Evolutionary conservation across 1,140 invertebrate genomes (phyloP), one percentile per base, ranked within the genome.

Genomic region (Luehdorfia chinensis): DNA sequence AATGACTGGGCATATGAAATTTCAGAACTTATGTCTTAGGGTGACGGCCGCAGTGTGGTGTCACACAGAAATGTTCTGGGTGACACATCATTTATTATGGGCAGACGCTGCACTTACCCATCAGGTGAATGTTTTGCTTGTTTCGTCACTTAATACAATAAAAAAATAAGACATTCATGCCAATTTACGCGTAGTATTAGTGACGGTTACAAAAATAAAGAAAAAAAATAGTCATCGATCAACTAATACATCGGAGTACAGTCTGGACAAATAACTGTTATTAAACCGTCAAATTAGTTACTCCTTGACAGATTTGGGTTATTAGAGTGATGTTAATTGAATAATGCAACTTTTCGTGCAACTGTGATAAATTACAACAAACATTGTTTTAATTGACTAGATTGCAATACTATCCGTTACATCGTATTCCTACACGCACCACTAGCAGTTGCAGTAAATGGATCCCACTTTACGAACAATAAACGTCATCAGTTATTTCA

Each of bases 341-440:
- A 37, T 37, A 37, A 37, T 16, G 18, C 33, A 36, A 36, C 15
- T 36, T 36, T 36, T 6, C 33, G 18, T 16, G 33, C 34, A 37
- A 37, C 34, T 19, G 8, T 21, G 34, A 21, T 37, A 16, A 15
- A 37, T 21, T 37, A 16, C 32, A 6, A 15, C 9, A 18, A 7
- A 5, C 21, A 19, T 21, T 37, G 18, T 37, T 21, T 37, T 23
- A 37, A 37, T 37, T 37, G 18, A 37, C 18, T 37, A 9, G 15
- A 37, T 9, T 37, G 34, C 34, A 37, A 21, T 37, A 37, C 18
- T 2, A n/a, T n/a, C n/a, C n/a, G n/a, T 6, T 21, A 21, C 19
- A 21, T 3, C 19, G 6, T 19, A 37, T 37, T 16, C 12, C 15
- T 37, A 16, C 16, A 37, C 15, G 18, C 34, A 11, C 21, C 18